Evolutionary conservation across 2,888 invertebrate genomes (phyloP).

Genomic region (Diarsia mendica): DNA sequence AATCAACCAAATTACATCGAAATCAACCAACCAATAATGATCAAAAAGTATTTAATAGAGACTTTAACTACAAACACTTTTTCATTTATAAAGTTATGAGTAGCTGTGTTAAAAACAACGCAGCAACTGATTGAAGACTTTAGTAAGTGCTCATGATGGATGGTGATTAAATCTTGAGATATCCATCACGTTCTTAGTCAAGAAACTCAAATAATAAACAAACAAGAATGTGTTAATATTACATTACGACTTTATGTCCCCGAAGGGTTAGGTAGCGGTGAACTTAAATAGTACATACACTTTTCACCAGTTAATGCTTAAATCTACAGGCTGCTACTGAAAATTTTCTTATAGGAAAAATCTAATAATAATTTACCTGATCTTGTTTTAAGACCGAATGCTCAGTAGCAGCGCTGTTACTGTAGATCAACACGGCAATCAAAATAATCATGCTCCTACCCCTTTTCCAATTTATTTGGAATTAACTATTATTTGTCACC

Average conservation of each 20-base stretch:
- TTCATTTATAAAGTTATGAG: not conserved
- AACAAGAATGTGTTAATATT: not conserved
- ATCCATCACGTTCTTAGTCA: not conserved
- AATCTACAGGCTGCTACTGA: not conserved
- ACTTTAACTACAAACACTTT: not conserved
- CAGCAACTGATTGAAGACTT: constrained; percentile 2
- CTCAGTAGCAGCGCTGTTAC: not conserved
- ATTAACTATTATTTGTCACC: no score
- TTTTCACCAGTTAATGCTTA: not conserved
- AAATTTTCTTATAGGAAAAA: not conserved
- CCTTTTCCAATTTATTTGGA: no score
- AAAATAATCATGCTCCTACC: no score
- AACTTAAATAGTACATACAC: no score
- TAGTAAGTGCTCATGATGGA: not conserved
- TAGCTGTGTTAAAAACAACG: not conserved
- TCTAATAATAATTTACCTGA: not conserved
- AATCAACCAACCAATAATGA: not conserved
- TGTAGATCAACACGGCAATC: not conserved
- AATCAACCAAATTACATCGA: not conserved
- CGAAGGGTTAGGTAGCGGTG: not conserved
- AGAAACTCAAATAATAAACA: not conserved
- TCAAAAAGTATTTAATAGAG: not conserved
- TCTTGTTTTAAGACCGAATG: not conserved
- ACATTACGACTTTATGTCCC: not conserved
- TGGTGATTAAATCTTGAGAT: not conserved